phyloP scores from a whole-genome alignment of 2,113 vertebrate species.

The Sclerurus mexicanus region DNA sequence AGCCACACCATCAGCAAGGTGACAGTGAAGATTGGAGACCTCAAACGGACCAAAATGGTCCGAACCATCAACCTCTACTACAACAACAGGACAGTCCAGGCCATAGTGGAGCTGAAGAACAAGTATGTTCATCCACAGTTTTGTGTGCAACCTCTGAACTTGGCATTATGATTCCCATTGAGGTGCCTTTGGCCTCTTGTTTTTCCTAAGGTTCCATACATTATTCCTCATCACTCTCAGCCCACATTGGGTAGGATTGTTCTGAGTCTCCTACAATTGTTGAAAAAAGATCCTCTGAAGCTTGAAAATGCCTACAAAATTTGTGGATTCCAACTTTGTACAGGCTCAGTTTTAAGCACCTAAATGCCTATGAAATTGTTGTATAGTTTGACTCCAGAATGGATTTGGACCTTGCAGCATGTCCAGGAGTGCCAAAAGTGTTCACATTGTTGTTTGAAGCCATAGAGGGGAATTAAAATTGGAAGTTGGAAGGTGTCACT shows the following conservation, averaged over 20 bases:
- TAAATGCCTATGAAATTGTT: background rate
- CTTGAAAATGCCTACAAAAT: background rate
- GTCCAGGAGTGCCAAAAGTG: background rate
- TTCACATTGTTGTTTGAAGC: background rate
- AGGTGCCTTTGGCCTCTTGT: background rate
- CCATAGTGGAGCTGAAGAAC: constrained; percentile 97
- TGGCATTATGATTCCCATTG: rapidly evolving
- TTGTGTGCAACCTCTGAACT: background rate
- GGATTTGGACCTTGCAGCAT: background rate
- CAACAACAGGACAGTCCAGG: constrained; percentile 97
- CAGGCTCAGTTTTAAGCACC: background rate
- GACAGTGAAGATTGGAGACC: constrained; percentile 96
- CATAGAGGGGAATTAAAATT: background rate
- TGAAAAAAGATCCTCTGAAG: background rate
- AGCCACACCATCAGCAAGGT: constrained; percentile 99
- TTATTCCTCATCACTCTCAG: background rate
- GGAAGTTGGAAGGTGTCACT: background rate
- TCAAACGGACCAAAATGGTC: constrained; percentile 99
- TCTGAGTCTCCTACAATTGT: background rate
- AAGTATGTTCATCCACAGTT: constrained; percentile 76
- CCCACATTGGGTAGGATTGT: background rate
- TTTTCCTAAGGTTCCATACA: background rate
- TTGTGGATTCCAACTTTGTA: background rate
- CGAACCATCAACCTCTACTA: constrained; percentile 97
- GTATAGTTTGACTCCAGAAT: background rate